These are phyloP conservation scores for Aphodius granarius DNA, from an alignment of 2,888 invertebrate species.

Conservation along the genomic window DNA sequence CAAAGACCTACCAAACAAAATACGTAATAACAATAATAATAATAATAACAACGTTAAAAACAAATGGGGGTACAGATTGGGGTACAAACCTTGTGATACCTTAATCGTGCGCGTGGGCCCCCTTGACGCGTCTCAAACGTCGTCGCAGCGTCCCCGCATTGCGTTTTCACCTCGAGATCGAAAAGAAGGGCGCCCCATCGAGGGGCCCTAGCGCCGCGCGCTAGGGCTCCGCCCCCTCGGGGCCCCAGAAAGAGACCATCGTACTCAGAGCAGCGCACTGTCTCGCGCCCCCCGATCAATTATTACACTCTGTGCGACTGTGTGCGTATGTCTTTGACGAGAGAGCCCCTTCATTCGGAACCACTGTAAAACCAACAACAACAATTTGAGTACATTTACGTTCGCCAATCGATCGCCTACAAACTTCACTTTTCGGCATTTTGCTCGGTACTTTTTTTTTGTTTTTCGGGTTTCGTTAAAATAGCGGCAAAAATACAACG, in stretches of 20 bases:
- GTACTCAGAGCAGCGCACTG: background rate
- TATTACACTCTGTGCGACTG: too few species aligned
- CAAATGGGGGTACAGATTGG: background rate
- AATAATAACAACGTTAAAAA: too few species aligned
- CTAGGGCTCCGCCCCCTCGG: background rate
- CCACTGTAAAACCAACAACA: background rate
- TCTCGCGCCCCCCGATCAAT: background rate
- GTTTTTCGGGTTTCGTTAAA: too few species aligned
- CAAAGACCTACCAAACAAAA: too few species aligned
- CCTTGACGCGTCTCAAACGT: background rate
- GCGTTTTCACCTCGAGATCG: background rate
- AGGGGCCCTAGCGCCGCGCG: background rate
- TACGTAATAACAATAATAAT: too few species aligned
- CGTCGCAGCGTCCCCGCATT: background rate
- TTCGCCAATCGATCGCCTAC: background rate
- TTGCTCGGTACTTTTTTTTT: background rate
- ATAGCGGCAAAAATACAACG: too few species aligned
- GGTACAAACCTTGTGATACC: background rate
- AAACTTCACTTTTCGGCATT: background rate
- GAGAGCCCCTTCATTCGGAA: slow-evolving; percentile 14
- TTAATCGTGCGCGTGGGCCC: background rate
- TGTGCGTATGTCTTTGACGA: slow-evolving; percentile 3
- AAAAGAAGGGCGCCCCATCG: background rate
- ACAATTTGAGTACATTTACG: background rate
- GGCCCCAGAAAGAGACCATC: background rate